These are phyloP conservation scores for Agrochola litura DNA, from an alignment of 2,888 invertebrate genomes.

Conservation along the genomic window DNA sequence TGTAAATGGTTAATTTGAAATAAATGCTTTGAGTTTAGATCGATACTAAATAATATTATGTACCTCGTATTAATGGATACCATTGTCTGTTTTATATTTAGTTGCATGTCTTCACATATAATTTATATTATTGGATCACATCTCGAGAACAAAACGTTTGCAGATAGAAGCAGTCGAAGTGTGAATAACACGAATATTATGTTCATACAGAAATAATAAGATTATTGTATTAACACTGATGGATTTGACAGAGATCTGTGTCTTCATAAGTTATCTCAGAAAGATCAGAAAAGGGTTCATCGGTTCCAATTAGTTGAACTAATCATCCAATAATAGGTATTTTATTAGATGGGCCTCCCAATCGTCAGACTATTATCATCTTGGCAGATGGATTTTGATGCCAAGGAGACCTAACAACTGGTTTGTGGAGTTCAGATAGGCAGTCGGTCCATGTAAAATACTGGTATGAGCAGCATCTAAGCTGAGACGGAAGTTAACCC, in stretches of 20 bases:
- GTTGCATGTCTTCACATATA: conserved; percentile 10
- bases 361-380: not conserved
- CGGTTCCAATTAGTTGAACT: not conserved
- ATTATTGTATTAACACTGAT: conserved; percentile 45
- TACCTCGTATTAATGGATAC: not conserved
- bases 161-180: conserved; percentile 25
- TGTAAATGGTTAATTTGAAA: no score
- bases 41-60: not conserved
- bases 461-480: not conserved
- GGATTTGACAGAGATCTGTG: conserved; percentile 1
- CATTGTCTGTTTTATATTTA: not conserved
- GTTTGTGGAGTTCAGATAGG: not conserved
- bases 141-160: conserved; percentile 25
- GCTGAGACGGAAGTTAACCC: not conserved
- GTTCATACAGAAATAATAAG: conserved; percentile 41
- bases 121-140: conserved; percentile 28
- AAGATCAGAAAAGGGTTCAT: not conserved
- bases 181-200: conserved; percentile 43
- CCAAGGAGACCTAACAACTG: not conserved
- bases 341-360: not conserved
- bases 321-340: not conserved
- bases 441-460: not conserved
- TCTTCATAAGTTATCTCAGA: conserved; percentile 6
- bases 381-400: not conserved
- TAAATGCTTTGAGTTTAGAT: not conserved